Conservation (phyloP, 2,113 vertebrate species). For the Amia ocellicauda region DNA sequence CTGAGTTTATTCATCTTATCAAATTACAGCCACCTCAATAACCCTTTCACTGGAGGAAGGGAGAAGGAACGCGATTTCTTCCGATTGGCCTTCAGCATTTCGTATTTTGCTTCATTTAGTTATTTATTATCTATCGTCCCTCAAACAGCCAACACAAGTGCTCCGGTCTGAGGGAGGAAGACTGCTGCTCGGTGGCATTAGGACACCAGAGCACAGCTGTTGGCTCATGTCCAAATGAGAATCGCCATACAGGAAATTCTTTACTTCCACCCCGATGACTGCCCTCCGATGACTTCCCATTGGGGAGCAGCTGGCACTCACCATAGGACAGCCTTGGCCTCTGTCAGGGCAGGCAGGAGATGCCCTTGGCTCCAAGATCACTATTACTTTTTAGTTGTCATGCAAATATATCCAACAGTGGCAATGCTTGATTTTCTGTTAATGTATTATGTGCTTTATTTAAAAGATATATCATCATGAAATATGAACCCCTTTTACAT, state of each 20-base stretch:
- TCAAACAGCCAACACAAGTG: constrained; percentile 32
- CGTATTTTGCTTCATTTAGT: constrained; percentile 34
- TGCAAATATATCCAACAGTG: too few relatives aligned
- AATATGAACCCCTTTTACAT: too few relatives aligned
- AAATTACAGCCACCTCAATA: constrained; percentile 70
- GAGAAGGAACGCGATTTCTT: constrained; percentile 63
- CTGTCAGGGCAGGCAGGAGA: background rate
- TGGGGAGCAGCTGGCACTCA: constrained; percentile 18
- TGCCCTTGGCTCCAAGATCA: background rate
- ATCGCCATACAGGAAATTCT: background rate
- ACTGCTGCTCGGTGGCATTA: constrained; percentile 6
- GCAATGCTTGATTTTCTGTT: too few relatives aligned
- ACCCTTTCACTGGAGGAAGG: constrained; percentile 59
- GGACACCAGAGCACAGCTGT: constrained; percentile 2
- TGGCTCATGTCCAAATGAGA: constrained; percentile 10
- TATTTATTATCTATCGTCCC: constrained; percentile 17
- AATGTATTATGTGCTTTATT: too few relatives aligned
- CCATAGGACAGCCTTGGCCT: constrained; percentile 5
- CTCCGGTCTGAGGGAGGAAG: background rate
- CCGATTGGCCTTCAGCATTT: constrained; percentile 39
- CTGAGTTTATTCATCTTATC: constrained; percentile 60
- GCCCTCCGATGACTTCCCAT: background rate
- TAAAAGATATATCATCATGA: too few relatives aligned
- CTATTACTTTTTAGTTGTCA: background rate
- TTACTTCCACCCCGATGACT: constrained; percentile 30